Evolutionary conservation across 2,888 invertebrate species (phyloP).

Genomic region (Lepidochitona cinerea): DNA sequence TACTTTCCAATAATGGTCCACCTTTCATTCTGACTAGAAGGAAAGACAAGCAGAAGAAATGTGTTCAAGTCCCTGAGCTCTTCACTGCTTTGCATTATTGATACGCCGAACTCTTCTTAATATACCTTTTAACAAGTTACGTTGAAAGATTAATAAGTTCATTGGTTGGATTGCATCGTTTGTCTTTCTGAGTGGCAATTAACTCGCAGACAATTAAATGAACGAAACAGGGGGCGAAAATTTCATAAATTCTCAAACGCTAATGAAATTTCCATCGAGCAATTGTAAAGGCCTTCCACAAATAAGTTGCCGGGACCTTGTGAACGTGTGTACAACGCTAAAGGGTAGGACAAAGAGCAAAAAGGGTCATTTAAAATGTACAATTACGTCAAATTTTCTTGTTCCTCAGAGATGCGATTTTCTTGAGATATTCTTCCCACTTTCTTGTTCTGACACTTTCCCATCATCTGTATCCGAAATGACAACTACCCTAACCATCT

Average conservation of each 20-base stretch:
- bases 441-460: too few relatives aligned
- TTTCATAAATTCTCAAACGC: slow-evolving; percentile 7
- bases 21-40: neutral
- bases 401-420: neutral
- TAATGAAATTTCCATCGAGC: slow-evolving; percentile 7
- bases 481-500: too few relatives aligned
- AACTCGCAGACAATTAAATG: slow-evolving; percentile 4
- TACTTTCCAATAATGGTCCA: slow-evolving; percentile 5
- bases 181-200: slow-evolving; percentile 5
- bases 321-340: neutral
- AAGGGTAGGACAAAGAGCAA: neutral
- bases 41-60: neutral
- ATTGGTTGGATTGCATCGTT: slow-evolving; percentile 5
- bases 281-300: neutral
- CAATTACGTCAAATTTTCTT: slow-evolving; percentile 2
- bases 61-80: slow-evolving; percentile 1
- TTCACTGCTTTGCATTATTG: neutral
- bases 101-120: slow-evolving; percentile 4
- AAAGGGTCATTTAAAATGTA: neutral
- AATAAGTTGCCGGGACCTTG: neutral
- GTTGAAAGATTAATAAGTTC: slow-evolving; percentile 9
- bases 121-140: slow-evolving; percentile 8
- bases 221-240: slow-evolving; percentile 9
- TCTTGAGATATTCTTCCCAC: neutral
- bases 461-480: too few relatives aligned